Percentiles rank a stretch among this genome's conserved stretches.
These are phyloP conservation scores for Lithophane socia DNA, from an alignment of 2,888 invertebrate genomes.

Conservation along the genomic window DNA sequence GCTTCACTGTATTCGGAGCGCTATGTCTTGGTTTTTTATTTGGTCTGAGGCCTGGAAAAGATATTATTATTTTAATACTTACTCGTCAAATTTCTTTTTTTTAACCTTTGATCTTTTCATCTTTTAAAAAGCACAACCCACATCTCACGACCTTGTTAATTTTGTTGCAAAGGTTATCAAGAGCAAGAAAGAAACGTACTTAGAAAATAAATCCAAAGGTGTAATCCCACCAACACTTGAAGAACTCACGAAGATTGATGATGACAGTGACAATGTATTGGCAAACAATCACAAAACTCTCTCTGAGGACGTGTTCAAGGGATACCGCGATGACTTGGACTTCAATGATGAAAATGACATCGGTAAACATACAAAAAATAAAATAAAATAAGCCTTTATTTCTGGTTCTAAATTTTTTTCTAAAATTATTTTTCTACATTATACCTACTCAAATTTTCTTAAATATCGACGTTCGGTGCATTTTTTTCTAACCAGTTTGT, in stretches of 20 bases:
- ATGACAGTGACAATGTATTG: constrained; percentile 78
- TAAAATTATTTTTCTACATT: not conserved
- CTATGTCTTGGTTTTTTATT: no score
- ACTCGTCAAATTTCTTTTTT: not conserved
- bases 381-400: not conserved
- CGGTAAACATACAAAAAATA: constrained; percentile 79
- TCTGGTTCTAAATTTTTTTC: not conserved
- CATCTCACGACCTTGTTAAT: not conserved
- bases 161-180: constrained; percentile 87
- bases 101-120: not conserved
- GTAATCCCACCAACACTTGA: constrained; percentile 82
- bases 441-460: not conserved
- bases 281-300: constrained; percentile 78
- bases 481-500: not conserved
- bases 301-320: constrained; percentile 91
- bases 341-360: constrained; percentile 95
- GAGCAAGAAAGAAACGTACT: constrained; percentile 91
- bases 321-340: constrained; percentile 94
- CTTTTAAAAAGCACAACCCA: not conserved
- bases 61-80: not conserved
- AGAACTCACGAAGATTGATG: constrained; percentile 78
- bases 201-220: constrained; percentile 87
- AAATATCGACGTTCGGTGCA: not conserved
- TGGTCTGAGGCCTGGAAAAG: not conserved
- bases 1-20: no score